These are phyloP conservation scores for Hypomesus transpacificus DNA, from an alignment of 2,113 vertebrate genomes.

Conservation along the genomic window DNA sequence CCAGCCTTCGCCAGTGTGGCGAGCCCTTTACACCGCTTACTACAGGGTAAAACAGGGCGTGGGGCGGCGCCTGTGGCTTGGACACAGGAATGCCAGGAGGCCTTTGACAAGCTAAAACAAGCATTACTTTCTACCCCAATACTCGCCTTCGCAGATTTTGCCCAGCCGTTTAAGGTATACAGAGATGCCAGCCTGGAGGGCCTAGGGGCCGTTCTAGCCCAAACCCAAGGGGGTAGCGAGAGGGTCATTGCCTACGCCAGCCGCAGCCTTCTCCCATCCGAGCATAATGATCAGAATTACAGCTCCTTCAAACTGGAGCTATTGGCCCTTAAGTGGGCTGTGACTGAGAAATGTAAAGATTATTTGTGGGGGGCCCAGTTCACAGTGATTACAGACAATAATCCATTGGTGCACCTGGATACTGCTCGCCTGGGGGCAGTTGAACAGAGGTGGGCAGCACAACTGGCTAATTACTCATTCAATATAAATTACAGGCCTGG, in stretches of 20 bases:
- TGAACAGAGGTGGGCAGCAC: slow-evolving; percentile 3
- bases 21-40: background rate
- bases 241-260: slow-evolving; percentile 5
- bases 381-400: background rate
- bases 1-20: background rate
- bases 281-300: slow-evolving; percentile 1
- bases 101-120: background rate
- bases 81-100: background rate
- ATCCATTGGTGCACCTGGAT: background rate
- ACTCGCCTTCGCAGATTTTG: background rate
- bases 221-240: slow-evolving; percentile 1
- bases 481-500: background rate
- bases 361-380: background rate
- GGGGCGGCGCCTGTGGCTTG: background rate
- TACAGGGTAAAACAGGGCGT: background rate
- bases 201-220: slow-evolving; percentile 4
- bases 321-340: background rate
- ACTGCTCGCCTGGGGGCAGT: background rate
- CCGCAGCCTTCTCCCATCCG: background rate
- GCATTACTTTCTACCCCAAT: too few relatives aligned
- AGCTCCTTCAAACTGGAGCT: slow-evolving; percentile 11
- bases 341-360: background rate
- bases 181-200: slow-evolving; percentile 8
- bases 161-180: background rate
- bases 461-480: slow-evolving; percentile 1